A percentile compares a stretch with the other conserved stretches of the same genome.
These are phyloP conservation scores for Varecia variegata DNA, from an alignment of 2,797 vertebrate species.

Conservation along the genomic window DNA sequence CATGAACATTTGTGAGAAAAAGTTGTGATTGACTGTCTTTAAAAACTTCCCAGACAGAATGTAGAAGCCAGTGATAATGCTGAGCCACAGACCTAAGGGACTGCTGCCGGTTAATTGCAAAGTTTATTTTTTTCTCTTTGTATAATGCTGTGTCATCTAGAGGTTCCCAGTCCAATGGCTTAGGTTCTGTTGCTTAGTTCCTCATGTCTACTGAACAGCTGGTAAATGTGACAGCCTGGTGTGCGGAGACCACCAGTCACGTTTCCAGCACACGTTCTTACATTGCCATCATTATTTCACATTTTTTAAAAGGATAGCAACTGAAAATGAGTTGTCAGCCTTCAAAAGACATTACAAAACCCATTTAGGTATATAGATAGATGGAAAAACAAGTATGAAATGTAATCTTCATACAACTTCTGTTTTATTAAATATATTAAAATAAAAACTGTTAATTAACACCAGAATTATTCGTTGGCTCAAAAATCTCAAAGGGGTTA, in stretches of 20 bases:
- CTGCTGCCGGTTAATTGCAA: slow-evolving; percentile 47
- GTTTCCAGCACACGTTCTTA: background rate
- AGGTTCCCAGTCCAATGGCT: slow-evolving; percentile 33
- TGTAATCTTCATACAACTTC: background rate
- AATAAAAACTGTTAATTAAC: background rate
- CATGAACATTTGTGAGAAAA: background rate
- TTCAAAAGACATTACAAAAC: background rate
- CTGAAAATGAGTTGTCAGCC: slow-evolving; percentile 29
- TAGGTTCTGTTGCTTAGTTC: background rate
- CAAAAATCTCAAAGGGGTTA: background rate
- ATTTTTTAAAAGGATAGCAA: slow-evolving; percentile 33
- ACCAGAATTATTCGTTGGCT: slow-evolving; percentile 44
- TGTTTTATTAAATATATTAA: background rate
- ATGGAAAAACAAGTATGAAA: background rate
- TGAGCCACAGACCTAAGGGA: slow-evolving; percentile 46
- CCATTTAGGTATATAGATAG: background rate
- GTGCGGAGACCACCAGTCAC: slow-evolving; percentile 24
- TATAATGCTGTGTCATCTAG: slow-evolving; percentile 43
- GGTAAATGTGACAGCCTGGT: slow-evolving; percentile 44
- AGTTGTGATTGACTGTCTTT: background rate
- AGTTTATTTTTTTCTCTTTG: slow-evolving; percentile 15
- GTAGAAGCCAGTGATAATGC: background rate
- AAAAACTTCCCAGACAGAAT: slow-evolving; percentile 11
- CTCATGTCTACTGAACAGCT: slow-evolving; percentile 60
- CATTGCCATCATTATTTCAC: slow-evolving; percentile 26